Conservation (phyloP, 1,140 invertebrate genomes). For the Caenorhabditis elegans region WBcel235 BX284602.5:5044001-5044500, state of each 20-base stretch:
- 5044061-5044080: neutral
- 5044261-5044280: neutral
- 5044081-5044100: neutral
- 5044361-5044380: neutral
- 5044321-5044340: neutral
- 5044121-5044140: neutral
- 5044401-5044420: constrained; percentile 18
- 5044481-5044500: neutral
- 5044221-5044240: constrained; percentile 19
- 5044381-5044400: constrained; percentile 25
- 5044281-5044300: constrained; percentile 1
- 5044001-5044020: no score
- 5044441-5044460: neutral
- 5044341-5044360: neutral
- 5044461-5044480: neutral
- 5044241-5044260: neutral
- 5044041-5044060: neutral
- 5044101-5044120: neutral
- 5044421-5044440: constrained; percentile 24
- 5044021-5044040: neutral
- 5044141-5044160: neutral
- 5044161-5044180: constrained; percentile 21
- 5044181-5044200: no score
- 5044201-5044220: no score
- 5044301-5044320: constrained; percentile 22